Percentiles rank a stretch among this genome's conserved stretches.
phyloP scores from a whole-genome alignment of 1,140 invertebrate species.

The Belonocnema kinseyi region DNA sequence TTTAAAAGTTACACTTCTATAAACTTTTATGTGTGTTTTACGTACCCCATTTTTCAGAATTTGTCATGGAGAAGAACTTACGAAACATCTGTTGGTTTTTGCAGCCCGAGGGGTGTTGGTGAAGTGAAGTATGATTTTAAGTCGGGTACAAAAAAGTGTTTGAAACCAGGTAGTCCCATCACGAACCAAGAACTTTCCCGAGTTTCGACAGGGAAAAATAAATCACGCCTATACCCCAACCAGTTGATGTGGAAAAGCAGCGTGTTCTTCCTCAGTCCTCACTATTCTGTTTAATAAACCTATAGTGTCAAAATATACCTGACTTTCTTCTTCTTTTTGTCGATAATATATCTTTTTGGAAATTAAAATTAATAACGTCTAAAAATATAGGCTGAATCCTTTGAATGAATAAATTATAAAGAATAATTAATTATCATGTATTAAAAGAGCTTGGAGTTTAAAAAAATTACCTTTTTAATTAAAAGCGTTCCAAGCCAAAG shows the following conservation, averaged over 20 bases:
- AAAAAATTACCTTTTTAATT: no score
- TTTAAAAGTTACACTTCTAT: no score
- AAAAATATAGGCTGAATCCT: no score
- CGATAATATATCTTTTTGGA: no score
- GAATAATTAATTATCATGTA: no score
- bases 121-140: constrained; percentile 31
- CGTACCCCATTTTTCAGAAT: neutral
- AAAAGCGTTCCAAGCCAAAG: no score
- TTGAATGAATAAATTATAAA: no score
- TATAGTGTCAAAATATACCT: neutral
- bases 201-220: constrained; percentile 25
- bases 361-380: no score
- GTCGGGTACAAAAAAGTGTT: constrained; percentile 13
- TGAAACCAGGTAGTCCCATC: constrained; percentile 24
- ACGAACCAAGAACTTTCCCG: constrained; percentile 20
- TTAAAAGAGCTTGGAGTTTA: no score
- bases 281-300: constrained; percentile 1
- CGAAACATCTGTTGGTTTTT: constrained; percentile 27
- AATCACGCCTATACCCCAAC: constrained; percentile 4
- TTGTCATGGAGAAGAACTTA: constrained; percentile 1
- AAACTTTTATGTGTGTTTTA: no score
- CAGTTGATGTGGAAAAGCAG: constrained; percentile 22
- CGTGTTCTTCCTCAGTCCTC: neutral
- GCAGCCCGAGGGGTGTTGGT: neutral
- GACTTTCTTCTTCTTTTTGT: neutral